These are phyloP conservation scores for Lissocephala sabroskyi DNA, from an alignment of 2,888 invertebrate species.

Conservation along the genomic window DNA sequence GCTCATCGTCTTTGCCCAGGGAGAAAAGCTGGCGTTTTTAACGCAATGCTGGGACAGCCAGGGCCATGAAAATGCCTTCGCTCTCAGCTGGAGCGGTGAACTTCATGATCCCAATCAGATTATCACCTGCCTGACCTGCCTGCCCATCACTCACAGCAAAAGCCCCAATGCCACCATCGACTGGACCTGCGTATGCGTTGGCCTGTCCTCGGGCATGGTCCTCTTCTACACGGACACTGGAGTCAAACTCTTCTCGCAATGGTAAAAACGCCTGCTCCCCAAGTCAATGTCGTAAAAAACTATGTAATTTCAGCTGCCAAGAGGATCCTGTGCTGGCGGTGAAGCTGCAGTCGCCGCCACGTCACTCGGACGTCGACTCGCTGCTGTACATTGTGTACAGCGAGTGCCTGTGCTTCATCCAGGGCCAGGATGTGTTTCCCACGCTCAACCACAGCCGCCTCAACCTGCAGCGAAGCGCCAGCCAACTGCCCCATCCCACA, in stretches of 20 bases:
- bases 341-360: conserved; percentile 80
- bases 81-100: conserved; percentile 75
- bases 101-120: conserved; percentile 74
- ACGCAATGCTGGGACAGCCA: conserved; percentile 77
- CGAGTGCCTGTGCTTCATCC: conserved; percentile 85
- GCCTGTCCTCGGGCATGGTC: conserved; percentile 87
- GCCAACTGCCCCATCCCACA: conserved; percentile 37
- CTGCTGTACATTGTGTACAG: conserved; percentile 70
- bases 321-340: conserved; percentile 84
- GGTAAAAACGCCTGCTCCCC: conserved; percentile 55
- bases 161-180: conserved; percentile 77
- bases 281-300: background rate
- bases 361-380: conserved; percentile 58
- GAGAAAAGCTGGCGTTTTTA: conserved; percentile 78
- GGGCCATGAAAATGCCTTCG: conserved; percentile 72
- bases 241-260: conserved; percentile 85
- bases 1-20: conserved; percentile 79
- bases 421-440: conserved; percentile 81
- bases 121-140: conserved; percentile 72
- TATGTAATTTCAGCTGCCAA: conserved; percentile 75
- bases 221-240: conserved; percentile 93
- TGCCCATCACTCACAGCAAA: conserved; percentile 71
- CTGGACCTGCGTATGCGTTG: conserved; percentile 94
- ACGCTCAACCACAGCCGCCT: conserved; percentile 85
- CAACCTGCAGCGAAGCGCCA: conserved; percentile 69